Base-by-base conservation (phyloP, 2,113 vertebrate species). In the Noctilio leporinus region DNA sequence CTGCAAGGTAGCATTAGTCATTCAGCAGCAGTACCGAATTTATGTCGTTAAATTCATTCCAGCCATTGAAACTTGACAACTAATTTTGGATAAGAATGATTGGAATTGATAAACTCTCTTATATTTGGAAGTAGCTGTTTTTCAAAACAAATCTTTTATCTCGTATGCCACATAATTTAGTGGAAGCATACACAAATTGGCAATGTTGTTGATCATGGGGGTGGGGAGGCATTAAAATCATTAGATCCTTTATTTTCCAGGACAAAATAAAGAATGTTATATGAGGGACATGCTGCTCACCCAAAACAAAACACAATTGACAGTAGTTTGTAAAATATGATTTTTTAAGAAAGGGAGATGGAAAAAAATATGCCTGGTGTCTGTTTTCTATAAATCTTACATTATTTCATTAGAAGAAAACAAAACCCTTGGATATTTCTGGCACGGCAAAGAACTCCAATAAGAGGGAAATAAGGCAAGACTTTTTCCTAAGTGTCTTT, bases 111-210 rank as follows among this genome's bases (percentile, higher is more conserved):
- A 98, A 98, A 98, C 97, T 95, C 77, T 97, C 97, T 98, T 98
- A 97, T 98, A 98, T 98, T 98, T 98, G 97, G 97, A 98, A 98
- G 97, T 97, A 97, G 98, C 97, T 98, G 97, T 98, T 98, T 98
- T 98, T 98, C 98, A 98, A 98, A 98, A 98, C 98, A 98, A 98
- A 98, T 98, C 98, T 98, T 98, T 98, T 98, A 98, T 98, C 98
- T 98, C 93, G 96, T 75, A 70, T 95, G 97, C 97, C 97, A 98
- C 24, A 97, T 98, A 98, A 98, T 98, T 98, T 98, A 98, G 97
- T 98, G 96, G 97, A 98, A 98, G 98, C 98, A 97, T 97, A 97
- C 95, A 97, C 97, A 98, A 97, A 98, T 98, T 83, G 96, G 96
- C 97, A 97, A 98, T 97, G 97, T 95, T 97, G 96, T 97, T 97